These are phyloP conservation scores for Elegia similella DNA, from an alignment of 2,888 invertebrate genomes.

Conservation along the genomic window DNA sequence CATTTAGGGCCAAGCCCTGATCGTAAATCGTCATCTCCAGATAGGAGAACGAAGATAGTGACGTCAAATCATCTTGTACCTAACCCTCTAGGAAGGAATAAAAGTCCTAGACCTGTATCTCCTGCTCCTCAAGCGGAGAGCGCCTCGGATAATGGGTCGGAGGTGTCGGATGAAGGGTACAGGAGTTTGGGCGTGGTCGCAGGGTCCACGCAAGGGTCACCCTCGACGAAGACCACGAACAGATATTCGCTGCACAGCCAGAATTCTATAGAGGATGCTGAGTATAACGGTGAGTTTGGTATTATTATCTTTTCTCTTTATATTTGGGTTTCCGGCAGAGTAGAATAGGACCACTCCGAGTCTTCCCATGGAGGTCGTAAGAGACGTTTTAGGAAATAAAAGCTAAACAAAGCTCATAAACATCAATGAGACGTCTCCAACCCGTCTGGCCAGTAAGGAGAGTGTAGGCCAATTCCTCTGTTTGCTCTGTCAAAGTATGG, in stretches of 20 bases:
- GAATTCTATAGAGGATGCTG: conserved; percentile 87
- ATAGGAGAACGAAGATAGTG: conserved; percentile 64
- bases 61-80: conserved; percentile 74
- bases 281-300: conserved; percentile 83
- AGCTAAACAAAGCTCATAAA: too few species aligned
- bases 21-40: conserved; percentile 68
- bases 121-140: conserved; percentile 82
- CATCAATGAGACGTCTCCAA: too few species aligned
- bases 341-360: too few species aligned
- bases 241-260: conserved; percentile 87
- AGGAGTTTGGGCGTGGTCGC: conserved; percentile 87
- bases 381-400: too few species aligned
- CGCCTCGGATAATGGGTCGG: conserved; percentile 90
- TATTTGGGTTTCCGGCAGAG: too few species aligned
- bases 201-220: conserved; percentile 73
- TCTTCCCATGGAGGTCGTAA: too few species aligned
- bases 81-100: conserved; percentile 67
- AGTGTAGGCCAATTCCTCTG: too few species aligned
- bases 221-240: conserved; percentile 79
- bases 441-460: too few species aligned
- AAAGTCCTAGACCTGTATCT: conserved; percentile 73
- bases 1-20: conserved; percentile 61
- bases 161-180: conserved; percentile 93
- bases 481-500: too few species aligned
- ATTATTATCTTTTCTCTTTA: too few species aligned